phyloP scores from a whole-genome alignment of 2,113 vertebrate genomes.

The Labeo catla region DNA sequence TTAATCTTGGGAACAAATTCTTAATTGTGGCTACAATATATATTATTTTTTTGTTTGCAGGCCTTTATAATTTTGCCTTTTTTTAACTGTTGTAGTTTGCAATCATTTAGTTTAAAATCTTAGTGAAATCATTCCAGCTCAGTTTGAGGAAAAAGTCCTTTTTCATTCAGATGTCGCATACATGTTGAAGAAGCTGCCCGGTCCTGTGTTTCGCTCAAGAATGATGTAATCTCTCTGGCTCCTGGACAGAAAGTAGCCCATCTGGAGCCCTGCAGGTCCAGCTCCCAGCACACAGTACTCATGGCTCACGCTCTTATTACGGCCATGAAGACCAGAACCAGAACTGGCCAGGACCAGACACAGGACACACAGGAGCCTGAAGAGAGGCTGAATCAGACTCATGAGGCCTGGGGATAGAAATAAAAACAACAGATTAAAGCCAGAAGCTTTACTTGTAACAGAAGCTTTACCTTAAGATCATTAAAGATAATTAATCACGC shows the following conservation, averaged over 20 bases:
- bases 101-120: background rate
- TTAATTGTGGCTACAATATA: too few relatives aligned
- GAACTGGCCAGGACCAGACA: constrained; percentile 53
- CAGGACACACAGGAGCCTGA: constrained; percentile 59
- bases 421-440: background rate
- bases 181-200: constrained; percentile 89
- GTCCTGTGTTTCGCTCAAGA: constrained; percentile 82
- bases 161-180: constrained; percentile 55
- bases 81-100: background rate
- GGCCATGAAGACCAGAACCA: constrained; percentile 51
- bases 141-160: background rate
- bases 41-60: too few relatives aligned
- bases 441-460: background rate
- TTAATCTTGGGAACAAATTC: too few relatives aligned
- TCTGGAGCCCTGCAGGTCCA: constrained; percentile 90
- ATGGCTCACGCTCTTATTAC: constrained; percentile 63
- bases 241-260: constrained; percentile 86
- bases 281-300: constrained; percentile 95
- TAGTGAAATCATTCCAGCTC: background rate
- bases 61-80: background rate
- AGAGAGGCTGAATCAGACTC: constrained; percentile 61
- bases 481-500: background rate
- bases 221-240: constrained; percentile 84
- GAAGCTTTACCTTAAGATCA: background rate
- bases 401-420: constrained; percentile 63